A percentile compares a stretch with the other conserved stretches of the same genome.
phyloP scores from a whole-genome alignment of 2,113 vertebrate genomes.

The Macquaria australasica region DNA sequence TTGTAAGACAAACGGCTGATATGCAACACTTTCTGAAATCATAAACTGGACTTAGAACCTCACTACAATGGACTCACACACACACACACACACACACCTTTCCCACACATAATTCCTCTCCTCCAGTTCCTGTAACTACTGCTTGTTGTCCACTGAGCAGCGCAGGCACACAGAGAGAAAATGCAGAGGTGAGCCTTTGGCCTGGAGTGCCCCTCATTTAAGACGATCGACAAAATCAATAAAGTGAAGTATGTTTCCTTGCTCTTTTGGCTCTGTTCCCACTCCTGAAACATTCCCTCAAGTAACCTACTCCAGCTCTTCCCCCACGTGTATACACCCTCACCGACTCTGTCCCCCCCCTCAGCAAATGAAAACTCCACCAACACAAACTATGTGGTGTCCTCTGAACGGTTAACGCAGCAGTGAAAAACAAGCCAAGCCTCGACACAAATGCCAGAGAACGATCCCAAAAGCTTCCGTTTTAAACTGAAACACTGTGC shows the following conservation, averaged over 20 bases:
- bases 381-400: conserved; percentile 56
- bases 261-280: conserved; percentile 80
- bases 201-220: conserved; percentile 87
- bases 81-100: conserved; percentile 4
- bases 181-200: conserved; percentile 83
- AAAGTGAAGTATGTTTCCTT: conserved; percentile 85
- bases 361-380: conserved; percentile 70
- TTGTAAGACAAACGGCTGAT: conserved; percentile 24
- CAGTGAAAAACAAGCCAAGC: conserved; percentile 46
- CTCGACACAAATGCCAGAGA: conserved; percentile 33
- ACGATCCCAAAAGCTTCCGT: conserved; percentile 29
- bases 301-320: conserved; percentile 77
- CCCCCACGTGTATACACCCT: conserved; percentile 75
- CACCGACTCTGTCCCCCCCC: conserved; percentile 66
- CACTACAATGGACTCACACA: background rate
- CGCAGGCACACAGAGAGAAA: conserved; percentile 61
- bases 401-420: conserved; percentile 32
- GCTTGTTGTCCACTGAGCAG: conserved; percentile 62
- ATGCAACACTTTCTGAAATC: conserved; percentile 5
- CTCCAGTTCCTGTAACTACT: conserved; percentile 45
- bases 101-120: conserved; percentile 36
- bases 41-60: conserved; percentile 20
- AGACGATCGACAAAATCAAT: conserved; percentile 88
- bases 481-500: conserved; percentile 5
- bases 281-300: conserved; percentile 77